Percentiles rank a stretch among this genome's conserved stretches.
phyloP scores from a whole-genome alignment of 1,140 invertebrate genomes.

The Anastatus disparis region DNA sequence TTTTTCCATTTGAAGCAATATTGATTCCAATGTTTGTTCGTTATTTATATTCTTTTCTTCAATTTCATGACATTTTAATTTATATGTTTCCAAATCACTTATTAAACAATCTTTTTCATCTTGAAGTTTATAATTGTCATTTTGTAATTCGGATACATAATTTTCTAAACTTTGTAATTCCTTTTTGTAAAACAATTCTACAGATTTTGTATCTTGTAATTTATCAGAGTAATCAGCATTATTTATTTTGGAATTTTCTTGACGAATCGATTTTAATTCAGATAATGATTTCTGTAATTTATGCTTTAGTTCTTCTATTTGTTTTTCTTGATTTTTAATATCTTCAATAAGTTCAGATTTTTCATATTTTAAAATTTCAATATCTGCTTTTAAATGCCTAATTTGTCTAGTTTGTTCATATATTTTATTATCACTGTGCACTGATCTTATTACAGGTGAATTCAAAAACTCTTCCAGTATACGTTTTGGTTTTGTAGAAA shows the following conservation, averaged over 20 bases:
- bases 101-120: conserved; percentile 51
- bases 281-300: conserved; percentile 49
- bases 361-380: conserved; percentile 59
- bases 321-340: conserved; percentile 52
- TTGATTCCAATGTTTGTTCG: conserved; percentile 50
- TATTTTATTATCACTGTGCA: conserved; percentile 53
- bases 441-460: conserved; percentile 55
- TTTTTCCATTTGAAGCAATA: conserved; percentile 50
- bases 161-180: conserved; percentile 55
- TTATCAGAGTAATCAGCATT: conserved; percentile 49
- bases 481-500: conserved; percentile 36
- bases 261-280: conserved; percentile 52
- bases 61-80: conserved; percentile 42
- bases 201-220: conserved; percentile 41
- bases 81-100: conserved; percentile 44
- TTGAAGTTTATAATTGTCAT: conserved; percentile 51
- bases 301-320: conserved; percentile 54
- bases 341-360: conserved; percentile 61
- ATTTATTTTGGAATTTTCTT: conserved; percentile 39
- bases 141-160: conserved; percentile 49
- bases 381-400: conserved; percentile 49
- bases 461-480: conserved; percentile 57
- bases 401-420: conserved; percentile 56
- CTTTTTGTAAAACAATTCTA: conserved; percentile 51
- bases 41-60: conserved; percentile 51